Conservation (phyloP, 2,113 vertebrate genomes). For the Cryptomyrus ogoouensis region DNA sequence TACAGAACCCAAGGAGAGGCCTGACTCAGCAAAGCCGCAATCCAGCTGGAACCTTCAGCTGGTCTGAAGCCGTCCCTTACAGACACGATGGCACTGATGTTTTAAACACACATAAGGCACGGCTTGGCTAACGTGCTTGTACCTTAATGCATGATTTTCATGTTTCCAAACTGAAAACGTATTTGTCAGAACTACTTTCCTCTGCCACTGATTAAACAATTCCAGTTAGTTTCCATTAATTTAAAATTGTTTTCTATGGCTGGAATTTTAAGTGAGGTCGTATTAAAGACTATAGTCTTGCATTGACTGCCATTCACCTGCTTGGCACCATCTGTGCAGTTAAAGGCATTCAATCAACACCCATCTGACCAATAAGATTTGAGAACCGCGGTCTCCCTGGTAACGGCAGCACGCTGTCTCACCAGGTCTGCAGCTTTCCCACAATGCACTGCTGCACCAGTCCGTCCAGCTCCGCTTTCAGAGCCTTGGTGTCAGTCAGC, state of each 20-base stretch:
- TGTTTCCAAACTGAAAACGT: no score
- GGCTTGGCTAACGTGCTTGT: no score
- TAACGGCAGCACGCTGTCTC: constrained; percentile 36
- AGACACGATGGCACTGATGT: not conserved
- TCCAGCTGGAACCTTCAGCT: not conserved
- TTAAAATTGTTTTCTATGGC: not conserved
- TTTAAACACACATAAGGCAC: no score
- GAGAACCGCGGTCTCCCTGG: not conserved
- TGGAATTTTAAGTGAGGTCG: not conserved
- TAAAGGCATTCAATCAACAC: not conserved
- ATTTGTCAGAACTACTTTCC: not conserved
- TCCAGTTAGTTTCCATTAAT: not conserved
- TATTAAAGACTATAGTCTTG: not conserved
- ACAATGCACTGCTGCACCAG: constrained; percentile 57
- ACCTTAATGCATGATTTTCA: no score
- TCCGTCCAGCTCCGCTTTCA: constrained; percentile 67
- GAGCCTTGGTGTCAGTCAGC: constrained; percentile 49
- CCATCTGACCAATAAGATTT: not conserved
- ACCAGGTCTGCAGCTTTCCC: constrained; percentile 79
- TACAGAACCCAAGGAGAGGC: constrained; percentile 42
- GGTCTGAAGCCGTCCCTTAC: not conserved
- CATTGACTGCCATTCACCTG: not conserved
- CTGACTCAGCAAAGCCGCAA: not conserved
- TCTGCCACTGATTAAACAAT: not conserved
- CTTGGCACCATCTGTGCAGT: not conserved